Percentiles rank a stretch among this genome's conserved stretches.
These are phyloP conservation scores for Acanthosepion lycidas DNA, from an alignment of 2,888 invertebrate species.

Conservation along the genomic window DNA sequence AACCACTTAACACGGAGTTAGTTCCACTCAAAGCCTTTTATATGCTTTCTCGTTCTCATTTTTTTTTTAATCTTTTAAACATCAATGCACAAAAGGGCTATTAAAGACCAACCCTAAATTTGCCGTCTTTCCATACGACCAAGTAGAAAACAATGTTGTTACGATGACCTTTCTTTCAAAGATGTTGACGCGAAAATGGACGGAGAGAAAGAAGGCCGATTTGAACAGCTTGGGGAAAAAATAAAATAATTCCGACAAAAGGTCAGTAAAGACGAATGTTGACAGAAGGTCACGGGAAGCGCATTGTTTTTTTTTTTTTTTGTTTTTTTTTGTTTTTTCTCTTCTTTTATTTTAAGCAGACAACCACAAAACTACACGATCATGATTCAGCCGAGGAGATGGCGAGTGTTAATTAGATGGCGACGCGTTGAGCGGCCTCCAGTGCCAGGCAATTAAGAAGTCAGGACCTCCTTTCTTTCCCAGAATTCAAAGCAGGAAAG, in stretches of 20 bases:
- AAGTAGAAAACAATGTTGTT: not conserved
- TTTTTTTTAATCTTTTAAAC: not conserved
- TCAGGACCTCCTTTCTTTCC: not conserved
- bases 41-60: not conserved
- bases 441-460: not conserved
- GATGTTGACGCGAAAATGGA: not conserved
- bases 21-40: not conserved
- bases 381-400: not conserved
- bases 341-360: not conserved
- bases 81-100: not conserved
- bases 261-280: not conserved
- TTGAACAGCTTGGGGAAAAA: not conserved
- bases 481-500: not conserved
- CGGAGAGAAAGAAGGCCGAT: not conserved
- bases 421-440: not conserved
- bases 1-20: not conserved
- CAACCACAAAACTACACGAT: not conserved
- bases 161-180: not conserved
- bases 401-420: not conserved
- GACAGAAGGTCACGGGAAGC: not conserved
- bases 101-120: not conserved
- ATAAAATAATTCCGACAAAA: not conserved
- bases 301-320: not conserved
- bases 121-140: not conserved
- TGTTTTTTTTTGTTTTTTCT: too few relatives aligned